Base-by-base conservation (phyloP, 2,888 invertebrate species). In the Drosophila yooni region DNA sequence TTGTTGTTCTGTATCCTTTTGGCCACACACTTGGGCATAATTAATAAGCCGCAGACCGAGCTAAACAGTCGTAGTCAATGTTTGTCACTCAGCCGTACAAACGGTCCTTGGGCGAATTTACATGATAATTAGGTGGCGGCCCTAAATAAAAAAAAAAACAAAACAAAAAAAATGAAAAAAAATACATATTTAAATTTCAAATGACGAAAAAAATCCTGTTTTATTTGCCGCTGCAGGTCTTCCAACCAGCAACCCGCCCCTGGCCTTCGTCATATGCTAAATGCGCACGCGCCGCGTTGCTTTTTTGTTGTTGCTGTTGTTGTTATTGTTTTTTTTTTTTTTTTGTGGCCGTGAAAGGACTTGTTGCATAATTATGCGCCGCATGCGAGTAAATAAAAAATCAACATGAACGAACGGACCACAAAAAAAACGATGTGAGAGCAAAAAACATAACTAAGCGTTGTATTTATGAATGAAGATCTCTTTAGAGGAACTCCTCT, bases 251-350 rank as follows among this genome's bases (percentile, higher is more conserved):
- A 4, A 54, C 33, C 50, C 38, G 11, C 60, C n/a, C 40, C 36
- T 36, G 36, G 21, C 60, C 52, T 53, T 48, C 57, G 54, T 67
- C 59, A 57, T 90, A 91, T 91, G 91, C 89, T 85, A 91, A 91
- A 84, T 88, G 90, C 92, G 91, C 91, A 91, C 91, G 91, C 91
- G 91, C 81, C 92, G 83, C 82, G 72, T 77, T 77, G 66, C 54
- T 68, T 70, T 57, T 53, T 50, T 29, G 13, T 52, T 57, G 25
- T 56, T 57, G 21, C 21, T 34, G 0, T 34, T 76, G 65, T 25
- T 54, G 36, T 54, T 57, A 13, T 34, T 34, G n/a, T 54, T 27
- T 25, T 27, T 25, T 13, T 29, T 76, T 57, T 61, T 59, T 57
- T 27, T 52, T 71, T 70, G 66, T 72, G 71, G 71, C 74, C 78